Evolutionary conservation across 2,113 vertebrate species (phyloP).

Genomic region (Nothobranchius kuhntae): DNA sequence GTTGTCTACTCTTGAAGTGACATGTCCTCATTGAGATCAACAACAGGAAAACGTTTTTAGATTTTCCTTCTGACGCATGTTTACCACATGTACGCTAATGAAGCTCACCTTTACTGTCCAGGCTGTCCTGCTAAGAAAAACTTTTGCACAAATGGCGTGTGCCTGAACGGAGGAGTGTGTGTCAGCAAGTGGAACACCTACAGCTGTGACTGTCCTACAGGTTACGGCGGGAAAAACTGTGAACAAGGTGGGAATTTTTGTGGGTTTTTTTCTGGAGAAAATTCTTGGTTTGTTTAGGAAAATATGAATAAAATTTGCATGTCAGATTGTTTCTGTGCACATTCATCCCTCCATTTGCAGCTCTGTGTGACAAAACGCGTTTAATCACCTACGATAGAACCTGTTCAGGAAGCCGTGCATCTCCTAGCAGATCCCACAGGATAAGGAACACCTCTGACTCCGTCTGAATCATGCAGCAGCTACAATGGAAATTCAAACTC

Average conservation of each 20-base stretch:
- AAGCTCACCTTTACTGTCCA: slow-evolving; percentile 39
- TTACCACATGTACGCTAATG: too few species aligned
- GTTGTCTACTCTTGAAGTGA: too few species aligned
- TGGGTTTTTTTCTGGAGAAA: accelerated
- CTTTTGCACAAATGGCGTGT: slow-evolving; percentile 83
- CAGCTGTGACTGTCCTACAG: slow-evolving; percentile 84
- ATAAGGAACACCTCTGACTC: slow-evolving; percentile 38
- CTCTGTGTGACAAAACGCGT: neutral
- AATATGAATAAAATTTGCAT: neutral
- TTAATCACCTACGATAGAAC: slow-evolving; percentile 4
- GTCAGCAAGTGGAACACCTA: slow-evolving; percentile 91
- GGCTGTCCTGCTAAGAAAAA: slow-evolving; percentile 89
- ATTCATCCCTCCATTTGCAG: neutral
- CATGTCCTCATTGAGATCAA: neutral
- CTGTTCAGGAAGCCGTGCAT: slow-evolving; percentile 29
- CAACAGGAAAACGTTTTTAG: too few species aligned
- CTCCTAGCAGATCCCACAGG: slow-evolving; percentile 28
- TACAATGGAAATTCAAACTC: slow-evolving; percentile 25
- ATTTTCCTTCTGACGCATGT: too few species aligned
- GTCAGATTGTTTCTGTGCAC: neutral
- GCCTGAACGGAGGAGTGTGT: slow-evolving; percentile 90
- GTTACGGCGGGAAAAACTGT: slow-evolving; percentile 92
- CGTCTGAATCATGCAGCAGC: slow-evolving; percentile 45
- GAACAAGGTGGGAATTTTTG: slow-evolving; percentile 86
- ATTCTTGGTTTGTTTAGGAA: too few species aligned